Base-by-base conservation (phyloP, 2,797 vertebrate genomes). In the Choloepus didactylus region DNA sequence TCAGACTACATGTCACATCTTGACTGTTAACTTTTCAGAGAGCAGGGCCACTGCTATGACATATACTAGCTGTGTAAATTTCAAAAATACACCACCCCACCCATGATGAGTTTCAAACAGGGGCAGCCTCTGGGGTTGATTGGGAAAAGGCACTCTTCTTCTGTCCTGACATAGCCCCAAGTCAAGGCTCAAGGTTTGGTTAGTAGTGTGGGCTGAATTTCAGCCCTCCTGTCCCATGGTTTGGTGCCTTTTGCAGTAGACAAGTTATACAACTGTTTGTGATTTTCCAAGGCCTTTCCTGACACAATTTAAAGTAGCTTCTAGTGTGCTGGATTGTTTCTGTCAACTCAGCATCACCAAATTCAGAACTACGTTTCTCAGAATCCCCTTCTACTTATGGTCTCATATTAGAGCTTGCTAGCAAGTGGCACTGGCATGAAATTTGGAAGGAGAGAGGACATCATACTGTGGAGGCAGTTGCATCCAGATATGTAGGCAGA, bases 1-100 rank as follows among this genome's bases (percentile, higher is more conserved):
- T 94, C 31, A 79, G 35, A 11, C 62, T 25, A 87, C 29, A 83
- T 60, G 6, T 77, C n/a, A 86, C 51, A 89, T 87, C n/a, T 87
- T 82, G 9, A 82, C 76, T 89, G 54, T 86, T 10, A 83, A 25
- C 35, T 54, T 87, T 14, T 67, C 73, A 83, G 64, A 87, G 19
- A 90, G 35, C 9, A 92, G 18, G 15, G 23, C 5, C 2, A 92
- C 77, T 83, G 18, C 9, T 27, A 87, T 35, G 93, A 92, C 35
- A 67, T 70, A 86, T 11, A 56, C 29, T 67, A 23, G 6, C 29
- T 82, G 64, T 73, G 35, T 60, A 90, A 76, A 83, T 77, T 94
- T 44, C 5, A 79, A 87, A 73, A 86, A 73, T 1, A 70, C 23
- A 72, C 5, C 12, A 35, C 3, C 10, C 25, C 35, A 87, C 19